phyloP scores from a whole-genome alignment of 1,140 invertebrate species.

The Microplitis mediator region DNA sequence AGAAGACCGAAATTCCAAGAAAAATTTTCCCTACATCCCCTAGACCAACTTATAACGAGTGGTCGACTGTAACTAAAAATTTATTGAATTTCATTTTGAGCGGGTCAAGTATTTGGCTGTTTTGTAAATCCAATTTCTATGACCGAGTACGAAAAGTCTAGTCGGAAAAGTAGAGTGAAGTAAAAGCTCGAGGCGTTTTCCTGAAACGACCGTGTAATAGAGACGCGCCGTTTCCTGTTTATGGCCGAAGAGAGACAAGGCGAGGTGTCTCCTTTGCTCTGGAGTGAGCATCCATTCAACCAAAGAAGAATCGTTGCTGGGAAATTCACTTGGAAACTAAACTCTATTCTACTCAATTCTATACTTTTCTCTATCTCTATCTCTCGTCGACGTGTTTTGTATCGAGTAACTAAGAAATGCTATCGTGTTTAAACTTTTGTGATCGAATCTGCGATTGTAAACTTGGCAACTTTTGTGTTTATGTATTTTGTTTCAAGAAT shows the following conservation, averaged over 20 bases:
- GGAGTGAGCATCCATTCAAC: conserved; percentile 27
- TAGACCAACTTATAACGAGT: too few species aligned
- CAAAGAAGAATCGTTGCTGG: conserved; percentile 30
- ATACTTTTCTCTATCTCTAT: not conserved
- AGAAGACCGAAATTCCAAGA: too few species aligned
- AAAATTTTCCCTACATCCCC: too few species aligned
- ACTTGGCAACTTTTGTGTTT: too few species aligned
- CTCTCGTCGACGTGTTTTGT: not conserved
- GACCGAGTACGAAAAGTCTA: not conserved
- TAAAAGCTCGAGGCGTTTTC: conserved; percentile 13
- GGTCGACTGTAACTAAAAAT: too few species aligned
- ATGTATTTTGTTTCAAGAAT: too few species aligned
- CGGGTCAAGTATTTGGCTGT: conserved; percentile 7
- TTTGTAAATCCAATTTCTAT: conserved; percentile 27
- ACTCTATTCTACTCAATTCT: not conserved
- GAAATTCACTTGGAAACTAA: conserved; percentile 25
- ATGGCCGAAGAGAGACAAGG: not conserved
- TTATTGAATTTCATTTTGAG: too few species aligned
- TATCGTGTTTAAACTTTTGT: too few species aligned
- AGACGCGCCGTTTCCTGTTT: conserved; percentile 25
- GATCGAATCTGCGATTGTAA: too few species aligned
- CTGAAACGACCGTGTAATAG: conserved; percentile 26
- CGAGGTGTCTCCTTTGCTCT: not conserved
- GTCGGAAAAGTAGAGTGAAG: not conserved
- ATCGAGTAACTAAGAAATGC: not conserved